phyloP scores from a whole-genome alignment of 2,797 vertebrate species.

The Peromyscus attwateri region DNA sequence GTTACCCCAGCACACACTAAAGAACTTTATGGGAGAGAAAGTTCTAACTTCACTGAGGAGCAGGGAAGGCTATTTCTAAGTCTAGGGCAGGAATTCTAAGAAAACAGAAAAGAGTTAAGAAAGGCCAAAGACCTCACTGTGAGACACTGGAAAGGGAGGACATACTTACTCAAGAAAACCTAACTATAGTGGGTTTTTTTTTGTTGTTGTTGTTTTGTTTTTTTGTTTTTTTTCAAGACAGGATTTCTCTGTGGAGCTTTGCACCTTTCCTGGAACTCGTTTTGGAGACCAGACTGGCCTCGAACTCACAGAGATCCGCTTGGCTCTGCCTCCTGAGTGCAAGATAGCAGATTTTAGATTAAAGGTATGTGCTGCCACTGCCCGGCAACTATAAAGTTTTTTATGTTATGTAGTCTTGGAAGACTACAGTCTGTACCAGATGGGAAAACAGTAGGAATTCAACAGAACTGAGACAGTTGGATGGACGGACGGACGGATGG shows the following conservation, averaged over 20 bases:
- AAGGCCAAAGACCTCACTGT: neutral
- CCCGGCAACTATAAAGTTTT: neutral
- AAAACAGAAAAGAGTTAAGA: slow-evolving; percentile 32
- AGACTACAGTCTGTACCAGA: slow-evolving; percentile 15
- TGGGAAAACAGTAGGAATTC: slow-evolving; percentile 60
- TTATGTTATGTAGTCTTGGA: neutral
- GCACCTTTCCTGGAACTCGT: too few relatives aligned
- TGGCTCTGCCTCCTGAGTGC: too few relatives aligned
- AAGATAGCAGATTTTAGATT: too few relatives aligned
- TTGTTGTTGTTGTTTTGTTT: too few relatives aligned
- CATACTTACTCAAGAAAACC: neutral
- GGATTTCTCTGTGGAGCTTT: too few relatives aligned
- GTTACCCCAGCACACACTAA: neutral
- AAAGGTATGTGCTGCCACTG: too few relatives aligned
- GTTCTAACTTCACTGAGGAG: slow-evolving; percentile 4
- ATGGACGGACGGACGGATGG: neutral
- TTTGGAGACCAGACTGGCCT: too few relatives aligned
- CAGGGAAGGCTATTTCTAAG: neutral
- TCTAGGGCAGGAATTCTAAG: neutral
- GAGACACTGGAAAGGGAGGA: slow-evolving; percentile 10
- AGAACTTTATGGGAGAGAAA: slow-evolving; percentile 10
- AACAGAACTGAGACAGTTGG: slow-evolving; percentile 43
- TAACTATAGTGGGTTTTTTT: neutral
- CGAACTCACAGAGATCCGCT: too few relatives aligned
- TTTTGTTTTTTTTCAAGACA: too few relatives aligned